A percentile compares a stretch with the other conserved stretches of the same genome.
Conservation (phyloP, 2,888 invertebrate species). For the Brachycybe producta region DNA sequence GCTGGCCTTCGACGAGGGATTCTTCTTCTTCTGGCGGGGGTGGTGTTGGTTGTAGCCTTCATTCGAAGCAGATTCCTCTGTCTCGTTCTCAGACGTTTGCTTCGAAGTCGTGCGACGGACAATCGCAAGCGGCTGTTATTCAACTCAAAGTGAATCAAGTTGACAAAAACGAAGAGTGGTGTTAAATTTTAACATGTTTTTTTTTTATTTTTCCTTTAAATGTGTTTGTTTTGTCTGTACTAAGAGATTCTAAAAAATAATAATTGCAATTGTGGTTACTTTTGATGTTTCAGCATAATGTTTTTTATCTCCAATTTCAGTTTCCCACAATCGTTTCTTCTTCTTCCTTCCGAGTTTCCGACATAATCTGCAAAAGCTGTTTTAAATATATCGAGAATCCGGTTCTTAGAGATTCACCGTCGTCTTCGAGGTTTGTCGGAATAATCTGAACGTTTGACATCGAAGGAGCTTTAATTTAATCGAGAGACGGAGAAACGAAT, state of each 20-base stretch:
- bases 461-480: not conserved
- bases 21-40: too few species aligned
- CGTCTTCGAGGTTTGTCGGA: slow-evolving; percentile 44
- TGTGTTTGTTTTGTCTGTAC: not conserved
- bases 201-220: slow-evolving; percentile 14
- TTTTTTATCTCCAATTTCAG: not conserved
- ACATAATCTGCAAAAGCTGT: slow-evolving; percentile 21
- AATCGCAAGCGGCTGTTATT: not conserved
- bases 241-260: slow-evolving; percentile 1
- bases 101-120: not conserved
- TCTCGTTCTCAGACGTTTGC: not conserved
- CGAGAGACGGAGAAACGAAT: not conserved
- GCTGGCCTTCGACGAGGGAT: too few species aligned
- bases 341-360: slow-evolving; percentile 26
- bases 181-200: slow-evolving; percentile 6
- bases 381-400: slow-evolving; percentile 37
- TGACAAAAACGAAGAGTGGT: slow-evolving; percentile 18
- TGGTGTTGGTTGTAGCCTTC: too few species aligned
- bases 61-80: not conserved
- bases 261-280: too few species aligned
- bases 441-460: slow-evolving; percentile 25
- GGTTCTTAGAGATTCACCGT: slow-evolving; percentile 45
- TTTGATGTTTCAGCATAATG: too few species aligned
- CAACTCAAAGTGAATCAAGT: slow-evolving; percentile 11
- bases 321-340: slow-evolving; percentile 24